Percentiles rank a stretch among this genome's conserved stretches.
Evolutionary conservation across 35 echinoderm and acorn worm genomes (phyloP).

Genomic region (Ophioderma brevispina): DNA sequence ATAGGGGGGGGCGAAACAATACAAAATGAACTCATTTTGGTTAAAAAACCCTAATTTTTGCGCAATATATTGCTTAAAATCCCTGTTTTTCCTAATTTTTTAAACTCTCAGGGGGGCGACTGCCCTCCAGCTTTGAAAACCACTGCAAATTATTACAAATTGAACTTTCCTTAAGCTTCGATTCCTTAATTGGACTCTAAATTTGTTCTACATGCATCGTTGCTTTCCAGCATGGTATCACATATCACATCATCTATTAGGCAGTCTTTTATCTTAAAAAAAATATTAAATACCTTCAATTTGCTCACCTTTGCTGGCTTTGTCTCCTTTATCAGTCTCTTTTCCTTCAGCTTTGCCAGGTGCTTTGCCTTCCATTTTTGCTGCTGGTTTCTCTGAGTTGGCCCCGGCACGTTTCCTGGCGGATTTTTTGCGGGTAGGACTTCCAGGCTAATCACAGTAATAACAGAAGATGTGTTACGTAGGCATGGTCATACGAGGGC

Average conservation of each 20-base stretch:
- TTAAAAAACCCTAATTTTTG: too few relatives aligned
- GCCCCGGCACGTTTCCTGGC: constrained; percentile 42
- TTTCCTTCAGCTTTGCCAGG: constrained; percentile 44
- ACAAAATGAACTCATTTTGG: too few relatives aligned
- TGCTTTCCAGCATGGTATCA: background rate
- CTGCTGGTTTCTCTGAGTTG: constrained; percentile 16
- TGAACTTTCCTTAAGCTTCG: background rate
- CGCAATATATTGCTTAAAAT: too few relatives aligned
- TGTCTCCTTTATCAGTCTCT: constrained; percentile 26
- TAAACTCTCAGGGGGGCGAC: too few relatives aligned
- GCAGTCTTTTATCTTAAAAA: background rate
- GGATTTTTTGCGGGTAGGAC: constrained; percentile 83
- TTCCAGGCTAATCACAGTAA: background rate
- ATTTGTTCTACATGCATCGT: background rate
- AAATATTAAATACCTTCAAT: background rate
- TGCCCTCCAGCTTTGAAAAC: too few relatives aligned
- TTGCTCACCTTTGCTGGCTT: background rate
- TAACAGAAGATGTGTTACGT: too few relatives aligned
- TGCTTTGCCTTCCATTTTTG: constrained; percentile 35
- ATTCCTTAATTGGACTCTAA: background rate
- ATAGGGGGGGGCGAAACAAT: too few relatives aligned
- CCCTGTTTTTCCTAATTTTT: too few relatives aligned
- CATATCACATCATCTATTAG: background rate
- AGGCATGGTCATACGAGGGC: too few relatives aligned
- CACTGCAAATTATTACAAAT: too few relatives aligned